phyloP scores from a whole-genome alignment of 53 echinoderm and acorn worm genomes.

The Hippasteria phrygiana region DNA sequence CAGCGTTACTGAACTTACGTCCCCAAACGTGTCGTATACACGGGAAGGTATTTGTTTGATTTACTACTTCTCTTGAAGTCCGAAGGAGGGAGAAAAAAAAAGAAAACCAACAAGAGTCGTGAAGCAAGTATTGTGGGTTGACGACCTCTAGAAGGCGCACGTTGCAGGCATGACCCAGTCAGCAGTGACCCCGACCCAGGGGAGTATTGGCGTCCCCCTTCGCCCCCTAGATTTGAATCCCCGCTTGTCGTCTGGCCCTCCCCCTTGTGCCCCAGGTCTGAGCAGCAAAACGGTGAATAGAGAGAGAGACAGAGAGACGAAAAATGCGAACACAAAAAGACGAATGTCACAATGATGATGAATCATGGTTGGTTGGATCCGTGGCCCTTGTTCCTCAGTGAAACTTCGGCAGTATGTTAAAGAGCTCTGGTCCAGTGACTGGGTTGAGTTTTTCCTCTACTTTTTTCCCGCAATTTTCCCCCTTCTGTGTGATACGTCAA shows the following conservation, averaged over 20 bases:
- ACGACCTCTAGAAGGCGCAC: conserved; percentile 35
- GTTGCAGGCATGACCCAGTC: conserved; percentile 53
- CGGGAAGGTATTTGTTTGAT: conserved; percentile 35
- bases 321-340: conserved; percentile 18
- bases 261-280: conserved; percentile 23
- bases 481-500: background rate
- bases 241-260: conserved; percentile 51
- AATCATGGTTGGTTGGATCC: conserved; percentile 9
- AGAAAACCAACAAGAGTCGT: background rate
- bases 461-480: too few species aligned
- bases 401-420: conserved; percentile 18
- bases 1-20: conserved; percentile 3
- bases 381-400: background rate
- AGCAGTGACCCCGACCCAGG: conserved; percentile 50
- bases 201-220: conserved; percentile 44
- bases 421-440: background rate
- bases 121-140: conserved; percentile 43
- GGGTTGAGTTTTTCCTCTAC: background rate
- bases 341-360: conserved; percentile 45
- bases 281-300: background rate
- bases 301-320: background rate
- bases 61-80: conserved; percentile 29
- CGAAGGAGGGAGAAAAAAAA: background rate
- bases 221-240: conserved; percentile 30
- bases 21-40: conserved; percentile 56